Evolutionary conservation across 2,113 vertebrate genomes (phyloP).

Genomic region (Australoheros scitulus): DNA sequence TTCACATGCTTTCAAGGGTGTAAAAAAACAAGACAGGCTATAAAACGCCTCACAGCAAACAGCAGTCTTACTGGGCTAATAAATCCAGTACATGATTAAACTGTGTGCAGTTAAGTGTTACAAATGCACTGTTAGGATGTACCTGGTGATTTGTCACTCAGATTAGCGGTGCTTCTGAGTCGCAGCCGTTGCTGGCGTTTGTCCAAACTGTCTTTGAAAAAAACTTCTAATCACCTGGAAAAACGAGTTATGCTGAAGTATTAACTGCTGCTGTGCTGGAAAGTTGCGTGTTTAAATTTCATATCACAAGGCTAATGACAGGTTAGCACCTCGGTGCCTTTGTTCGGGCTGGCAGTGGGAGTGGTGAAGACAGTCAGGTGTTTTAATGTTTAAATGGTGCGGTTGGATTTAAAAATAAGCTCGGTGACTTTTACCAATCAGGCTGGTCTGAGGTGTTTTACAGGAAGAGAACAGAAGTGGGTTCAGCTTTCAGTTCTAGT

Average conservation of each 20-base stretch:
- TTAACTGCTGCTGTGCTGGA: background rate
- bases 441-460: background rate
- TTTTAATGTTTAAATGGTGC: background rate
- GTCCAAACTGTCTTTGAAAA: background rate
- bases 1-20: background rate
- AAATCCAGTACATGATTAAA: background rate
- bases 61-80: background rate
- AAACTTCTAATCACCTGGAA: constrained; percentile 4
- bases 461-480: background rate
- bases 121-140: background rate
- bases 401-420: background rate
- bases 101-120: background rate
- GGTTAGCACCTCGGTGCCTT: background rate
- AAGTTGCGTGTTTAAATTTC: background rate
- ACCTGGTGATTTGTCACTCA: background rate
- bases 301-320: background rate
- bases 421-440: background rate
- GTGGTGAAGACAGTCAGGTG: background rate
- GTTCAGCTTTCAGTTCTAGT: background rate
- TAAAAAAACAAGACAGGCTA: background rate
- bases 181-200: background rate
- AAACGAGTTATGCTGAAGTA: constrained; percentile 30
- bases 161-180: background rate
- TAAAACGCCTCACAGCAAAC: background rate
- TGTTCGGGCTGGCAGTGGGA: background rate